phyloP scores from a whole-genome alignment of 2,888 invertebrate species.

The Tiliacea citrago region DNA sequence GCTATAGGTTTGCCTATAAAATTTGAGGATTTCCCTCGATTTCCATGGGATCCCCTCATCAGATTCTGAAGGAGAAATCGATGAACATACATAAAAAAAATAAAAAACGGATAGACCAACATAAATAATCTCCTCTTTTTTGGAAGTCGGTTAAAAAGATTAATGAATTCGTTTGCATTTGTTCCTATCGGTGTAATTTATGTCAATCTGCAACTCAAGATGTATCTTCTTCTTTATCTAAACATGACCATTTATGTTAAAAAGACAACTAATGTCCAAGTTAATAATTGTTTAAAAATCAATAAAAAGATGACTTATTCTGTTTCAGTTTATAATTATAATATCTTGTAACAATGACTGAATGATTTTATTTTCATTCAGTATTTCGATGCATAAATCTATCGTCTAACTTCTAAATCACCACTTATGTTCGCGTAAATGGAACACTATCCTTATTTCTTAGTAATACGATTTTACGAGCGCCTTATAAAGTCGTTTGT shows the following conservation, averaged over 20 bases:
- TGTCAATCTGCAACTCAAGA: neutral
- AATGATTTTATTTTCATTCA: neutral
- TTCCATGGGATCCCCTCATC: no score
- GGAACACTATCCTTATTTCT: constrained; percentile 23
- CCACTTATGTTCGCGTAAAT: constrained; percentile 12
- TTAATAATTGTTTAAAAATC: neutral
- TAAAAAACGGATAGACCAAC: no score
- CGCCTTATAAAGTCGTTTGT: constrained; percentile 46
- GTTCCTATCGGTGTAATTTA: neutral
- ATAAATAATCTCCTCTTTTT: no score
- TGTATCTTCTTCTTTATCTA: neutral
- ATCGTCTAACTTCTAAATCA: neutral
- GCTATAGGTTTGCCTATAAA: no score
- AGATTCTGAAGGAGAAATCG: no score
- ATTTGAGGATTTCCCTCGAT: no score
- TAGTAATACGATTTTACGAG: constrained; percentile 46
- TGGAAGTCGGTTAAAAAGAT: no score
- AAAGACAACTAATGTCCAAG: neutral
- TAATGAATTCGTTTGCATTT: neutral
- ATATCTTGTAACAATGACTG: neutral
- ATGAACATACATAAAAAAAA: no score
- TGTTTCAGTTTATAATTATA: neutral
- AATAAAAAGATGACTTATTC: no score
- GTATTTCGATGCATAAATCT: neutral
- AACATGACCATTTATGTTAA: neutral